Conservation (phyloP, 2,888 invertebrate species). For the Cheilosia urbana region DNA sequence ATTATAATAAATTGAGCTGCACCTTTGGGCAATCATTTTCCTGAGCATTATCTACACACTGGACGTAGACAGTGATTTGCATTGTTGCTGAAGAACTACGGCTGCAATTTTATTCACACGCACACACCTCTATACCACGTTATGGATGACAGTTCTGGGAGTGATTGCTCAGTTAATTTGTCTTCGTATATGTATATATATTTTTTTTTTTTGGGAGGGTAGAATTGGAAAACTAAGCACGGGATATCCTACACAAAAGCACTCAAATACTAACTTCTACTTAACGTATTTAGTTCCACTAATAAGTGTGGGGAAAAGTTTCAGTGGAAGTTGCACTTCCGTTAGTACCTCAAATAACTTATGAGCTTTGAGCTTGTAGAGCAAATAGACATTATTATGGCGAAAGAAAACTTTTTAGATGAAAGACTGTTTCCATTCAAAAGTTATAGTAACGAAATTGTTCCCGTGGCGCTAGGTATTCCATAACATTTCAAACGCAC, state of each 20-base stretch:
- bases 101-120: slow-evolving; percentile 35
- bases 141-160: not conserved
- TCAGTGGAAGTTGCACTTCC: not conserved
- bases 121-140: not conserved
- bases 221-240: slow-evolving; percentile 13
- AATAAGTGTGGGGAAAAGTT: slow-evolving; percentile 24
- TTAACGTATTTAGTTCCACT: not conserved
- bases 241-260: not conserved
- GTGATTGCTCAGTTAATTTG: slow-evolving; percentile 18
- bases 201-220: not conserved
- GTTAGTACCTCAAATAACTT: not conserved
- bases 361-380: slow-evolving; percentile 3
- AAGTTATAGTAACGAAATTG: not conserved
- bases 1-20: slow-evolving; percentile 63
- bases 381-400: not conserved
- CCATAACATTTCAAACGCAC: too few species aligned
- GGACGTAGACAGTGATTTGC: slow-evolving; percentile 52
- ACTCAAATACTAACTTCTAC: not conserved
- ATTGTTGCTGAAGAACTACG: slow-evolving; percentile 1
- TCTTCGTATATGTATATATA: not conserved
- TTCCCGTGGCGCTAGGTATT: too few species aligned
- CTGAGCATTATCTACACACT: slow-evolving; percentile 28
- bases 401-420: not conserved
- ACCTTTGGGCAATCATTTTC: slow-evolving; percentile 45
- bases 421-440: not conserved